phyloP scores from a whole-genome alignment of 2,888 invertebrate genomes.

The Oxycera nigricornis region DNA sequence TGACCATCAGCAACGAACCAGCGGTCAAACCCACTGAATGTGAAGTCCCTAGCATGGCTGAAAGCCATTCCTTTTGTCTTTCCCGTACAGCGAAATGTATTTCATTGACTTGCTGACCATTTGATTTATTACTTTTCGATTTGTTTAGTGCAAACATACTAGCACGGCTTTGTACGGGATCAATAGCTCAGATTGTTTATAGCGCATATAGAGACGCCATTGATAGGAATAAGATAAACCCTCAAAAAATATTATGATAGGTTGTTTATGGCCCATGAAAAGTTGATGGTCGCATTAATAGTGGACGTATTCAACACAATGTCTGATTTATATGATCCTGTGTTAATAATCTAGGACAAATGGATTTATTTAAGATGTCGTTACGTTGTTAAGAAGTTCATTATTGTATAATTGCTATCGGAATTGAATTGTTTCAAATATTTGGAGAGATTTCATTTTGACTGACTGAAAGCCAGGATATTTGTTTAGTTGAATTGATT shows the following conservation, averaged over 20 bases:
- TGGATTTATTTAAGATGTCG: too few relatives aligned
- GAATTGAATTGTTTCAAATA: too few relatives aligned
- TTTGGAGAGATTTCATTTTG: too few relatives aligned
- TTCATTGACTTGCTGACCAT: conserved; percentile 7
- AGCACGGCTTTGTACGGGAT: not conserved
- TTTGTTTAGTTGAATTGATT: too few relatives aligned
- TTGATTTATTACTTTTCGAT: conserved; percentile 37
- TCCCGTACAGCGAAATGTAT: not conserved
- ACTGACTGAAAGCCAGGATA: too few relatives aligned
- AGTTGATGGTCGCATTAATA: conserved; percentile 4
- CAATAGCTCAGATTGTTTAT: not conserved
- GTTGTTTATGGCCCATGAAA: conserved; percentile 19
- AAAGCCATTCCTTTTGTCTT: not conserved
- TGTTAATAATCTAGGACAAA: too few relatives aligned
- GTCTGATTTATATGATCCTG: too few relatives aligned
- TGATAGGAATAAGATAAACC: conserved; percentile 3
- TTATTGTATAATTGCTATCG: too few relatives aligned
- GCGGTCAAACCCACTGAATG: not conserved
- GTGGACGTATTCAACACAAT: too few relatives aligned
- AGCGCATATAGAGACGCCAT: not conserved
- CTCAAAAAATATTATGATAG: conserved; percentile 13
- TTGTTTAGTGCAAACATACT: not conserved
- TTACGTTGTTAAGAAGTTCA: too few relatives aligned
- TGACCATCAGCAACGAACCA: not conserved
- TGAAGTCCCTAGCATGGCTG: not conserved